Evolutionary conservation across 2,113 vertebrate species (phyloP).

Genomic region (Colaptes auratus): DNA sequence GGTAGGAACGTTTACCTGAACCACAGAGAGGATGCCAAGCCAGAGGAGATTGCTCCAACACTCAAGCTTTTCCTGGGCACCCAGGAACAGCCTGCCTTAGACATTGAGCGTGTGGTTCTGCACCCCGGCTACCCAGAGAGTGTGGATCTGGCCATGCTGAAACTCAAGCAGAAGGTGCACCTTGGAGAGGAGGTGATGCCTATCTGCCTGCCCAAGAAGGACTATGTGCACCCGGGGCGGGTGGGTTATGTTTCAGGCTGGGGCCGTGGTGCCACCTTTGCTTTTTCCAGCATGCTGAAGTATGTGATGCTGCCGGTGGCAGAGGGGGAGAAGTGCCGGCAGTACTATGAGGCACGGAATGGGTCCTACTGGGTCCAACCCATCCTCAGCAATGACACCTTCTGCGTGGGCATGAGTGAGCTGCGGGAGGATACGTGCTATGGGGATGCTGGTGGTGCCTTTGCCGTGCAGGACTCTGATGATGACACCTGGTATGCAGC

Average conservation of each 20-base stretch:
- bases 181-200: constrained; percentile 72
- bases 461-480: constrained; percentile 61
- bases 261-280: constrained; percentile 71
- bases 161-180: constrained; percentile 77
- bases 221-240: constrained; percentile 8
- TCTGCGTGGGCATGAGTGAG: constrained; percentile 70
- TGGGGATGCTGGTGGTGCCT: constrained; percentile 79
- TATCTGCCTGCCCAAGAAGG: constrained; percentile 78
- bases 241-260: constrained; percentile 79
- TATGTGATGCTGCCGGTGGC: constrained; percentile 67
- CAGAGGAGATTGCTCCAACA: constrained; percentile 48
- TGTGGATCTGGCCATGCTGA: constrained; percentile 82
- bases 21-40: constrained; percentile 42
- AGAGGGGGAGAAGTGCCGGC: constrained; percentile 6
- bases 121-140: constrained; percentile 74
- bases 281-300: constrained; percentile 61
- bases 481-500: constrained; percentile 67
- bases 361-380: constrained; percentile 9
- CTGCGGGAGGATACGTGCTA: constrained; percentile 77
- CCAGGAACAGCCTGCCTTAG: constrained; percentile 20
- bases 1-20: constrained; percentile 81
- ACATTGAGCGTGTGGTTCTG: constrained; percentile 76
- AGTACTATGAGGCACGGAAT: neutral
- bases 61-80: constrained; percentile 81
- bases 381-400: constrained; percentile 68